These are phyloP conservation scores for Leptinotarsa defecta DNA, from an alignment of 1,140 invertebrate species.

Conservation along the genomic window DNA sequence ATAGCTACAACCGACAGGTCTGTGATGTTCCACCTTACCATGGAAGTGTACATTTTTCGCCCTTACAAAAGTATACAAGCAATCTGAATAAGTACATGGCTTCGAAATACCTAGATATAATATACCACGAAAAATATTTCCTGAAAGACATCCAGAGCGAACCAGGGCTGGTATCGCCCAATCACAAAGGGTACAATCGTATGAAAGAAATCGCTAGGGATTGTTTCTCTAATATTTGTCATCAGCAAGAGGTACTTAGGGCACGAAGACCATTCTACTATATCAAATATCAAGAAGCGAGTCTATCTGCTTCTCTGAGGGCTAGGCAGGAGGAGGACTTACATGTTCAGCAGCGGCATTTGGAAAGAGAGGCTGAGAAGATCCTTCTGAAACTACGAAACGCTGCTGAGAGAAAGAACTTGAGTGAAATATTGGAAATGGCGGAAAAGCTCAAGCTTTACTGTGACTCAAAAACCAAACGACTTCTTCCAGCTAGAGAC, in stretches of 20 bases:
- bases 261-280: slow-evolving; percentile 61
- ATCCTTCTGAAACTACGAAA: slow-evolving; percentile 57
- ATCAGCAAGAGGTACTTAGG: slow-evolving; percentile 59
- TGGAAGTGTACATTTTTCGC: slow-evolving; percentile 45
- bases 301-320: slow-evolving; percentile 57
- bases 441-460: slow-evolving; percentile 56
- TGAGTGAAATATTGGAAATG: slow-evolving; percentile 47
- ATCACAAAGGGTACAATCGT: slow-evolving; percentile 56
- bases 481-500: slow-evolving; percentile 46
- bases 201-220: slow-evolving; percentile 56
- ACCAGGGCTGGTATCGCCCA: slow-evolving; percentile 57
- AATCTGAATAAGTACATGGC: slow-evolving; percentile 58
- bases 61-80: slow-evolving; percentile 58
- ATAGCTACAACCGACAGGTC: slow-evolving; percentile 49
- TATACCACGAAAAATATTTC: slow-evolving; percentile 62
- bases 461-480: slow-evolving; percentile 49
- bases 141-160: slow-evolving; percentile 56
- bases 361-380: slow-evolving; percentile 57
- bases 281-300: slow-evolving; percentile 61
- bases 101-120: slow-evolving; percentile 62
- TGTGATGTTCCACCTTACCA: slow-evolving; percentile 43
- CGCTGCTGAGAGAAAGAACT: slow-evolving; percentile 55
- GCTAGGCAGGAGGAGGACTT: slow-evolving; percentile 56
- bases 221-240: slow-evolving; percentile 53
- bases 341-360: slow-evolving; percentile 55